These are phyloP conservation scores for Ataeniobius toweri DNA, from an alignment of 2,797 vertebrate species.

Conservation along the genomic window DNA sequence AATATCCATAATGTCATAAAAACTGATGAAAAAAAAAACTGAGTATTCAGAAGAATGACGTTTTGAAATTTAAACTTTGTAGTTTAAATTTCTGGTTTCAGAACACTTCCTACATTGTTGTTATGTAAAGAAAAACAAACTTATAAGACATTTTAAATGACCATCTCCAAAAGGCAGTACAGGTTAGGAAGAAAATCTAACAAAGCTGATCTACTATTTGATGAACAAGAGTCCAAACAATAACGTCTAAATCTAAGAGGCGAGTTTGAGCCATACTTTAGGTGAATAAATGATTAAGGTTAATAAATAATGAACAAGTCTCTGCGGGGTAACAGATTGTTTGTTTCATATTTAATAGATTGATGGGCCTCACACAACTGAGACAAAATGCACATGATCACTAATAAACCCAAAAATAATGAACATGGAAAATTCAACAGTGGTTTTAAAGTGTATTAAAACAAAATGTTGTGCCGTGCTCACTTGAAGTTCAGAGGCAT, in stretches of 20 bases:
- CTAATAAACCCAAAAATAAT: background rate
- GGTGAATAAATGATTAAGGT: slow-evolving; percentile 76
- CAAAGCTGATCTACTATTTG: slow-evolving; percentile 52
- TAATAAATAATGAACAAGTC: slow-evolving; percentile 76
- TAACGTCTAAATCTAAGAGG: slow-evolving; percentile 7
- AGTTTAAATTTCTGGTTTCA: background rate
- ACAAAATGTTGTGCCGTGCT: background rate
- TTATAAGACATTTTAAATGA: background rate
- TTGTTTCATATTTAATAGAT: slow-evolving; percentile 79
- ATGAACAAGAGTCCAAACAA: slow-evolving; percentile 10
- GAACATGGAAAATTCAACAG: background rate
- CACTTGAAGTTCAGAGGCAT: background rate
- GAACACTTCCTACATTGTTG: background rate
- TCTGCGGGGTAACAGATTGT: slow-evolving; percentile 80
- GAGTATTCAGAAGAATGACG: background rate
- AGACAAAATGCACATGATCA: slow-evolving; percentile 24
- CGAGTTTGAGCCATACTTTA: slow-evolving; percentile 60
- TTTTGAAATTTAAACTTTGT: background rate
- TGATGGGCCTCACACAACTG: slow-evolving; percentile 58
- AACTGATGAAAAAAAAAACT: background rate
- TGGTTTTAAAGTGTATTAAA: background rate
- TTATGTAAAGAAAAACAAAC: slow-evolving; percentile 22
- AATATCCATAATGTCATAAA: background rate
- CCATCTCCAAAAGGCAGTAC: background rate
- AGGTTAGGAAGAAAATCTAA: background rate